Evolutionary conservation across 2,888 invertebrate species (phyloP).

Genomic region (Salticus scenicus): DNA sequence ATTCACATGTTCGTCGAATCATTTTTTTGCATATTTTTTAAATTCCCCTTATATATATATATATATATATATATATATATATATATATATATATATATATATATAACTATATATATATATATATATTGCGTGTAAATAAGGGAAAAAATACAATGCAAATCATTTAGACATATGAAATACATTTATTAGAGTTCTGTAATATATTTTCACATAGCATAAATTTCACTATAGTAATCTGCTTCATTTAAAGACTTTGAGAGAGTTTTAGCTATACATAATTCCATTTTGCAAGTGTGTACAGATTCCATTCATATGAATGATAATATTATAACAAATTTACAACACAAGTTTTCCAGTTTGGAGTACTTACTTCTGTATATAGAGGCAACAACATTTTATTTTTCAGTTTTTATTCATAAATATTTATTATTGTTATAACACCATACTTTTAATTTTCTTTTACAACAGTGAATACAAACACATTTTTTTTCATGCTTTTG

Average conservation of each 20-base stretch:
- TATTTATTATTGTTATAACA: neutral
- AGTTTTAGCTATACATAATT: neutral
- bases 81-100: too few relatives aligned
- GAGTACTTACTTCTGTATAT: neutral
- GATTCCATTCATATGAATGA: conserved; percentile 1
- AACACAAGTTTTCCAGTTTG: neutral
- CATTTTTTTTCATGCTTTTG: neutral
- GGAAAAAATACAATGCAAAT: too few relatives aligned
- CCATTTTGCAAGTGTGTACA: neutral
- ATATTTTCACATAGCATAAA: too few relatives aligned
- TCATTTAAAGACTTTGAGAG: neutral
- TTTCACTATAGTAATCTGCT: neutral
- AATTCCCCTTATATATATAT: too few relatives aligned
- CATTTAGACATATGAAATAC: too few relatives aligned
- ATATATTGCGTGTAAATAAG: too few relatives aligned
- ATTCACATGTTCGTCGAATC: too few relatives aligned
- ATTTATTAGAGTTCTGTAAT: too few relatives aligned
- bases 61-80: too few relatives aligned
- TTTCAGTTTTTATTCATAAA: neutral
- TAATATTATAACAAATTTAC: neutral
- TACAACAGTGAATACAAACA: neutral
- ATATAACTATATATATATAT: too few relatives aligned
- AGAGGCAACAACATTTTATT: neutral
- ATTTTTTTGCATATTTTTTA: too few relatives aligned
- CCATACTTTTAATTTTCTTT: neutral